Base-by-base conservation (phyloP, 2,797 vertebrate genomes). In the Philypnodon macrostomus region DNA sequence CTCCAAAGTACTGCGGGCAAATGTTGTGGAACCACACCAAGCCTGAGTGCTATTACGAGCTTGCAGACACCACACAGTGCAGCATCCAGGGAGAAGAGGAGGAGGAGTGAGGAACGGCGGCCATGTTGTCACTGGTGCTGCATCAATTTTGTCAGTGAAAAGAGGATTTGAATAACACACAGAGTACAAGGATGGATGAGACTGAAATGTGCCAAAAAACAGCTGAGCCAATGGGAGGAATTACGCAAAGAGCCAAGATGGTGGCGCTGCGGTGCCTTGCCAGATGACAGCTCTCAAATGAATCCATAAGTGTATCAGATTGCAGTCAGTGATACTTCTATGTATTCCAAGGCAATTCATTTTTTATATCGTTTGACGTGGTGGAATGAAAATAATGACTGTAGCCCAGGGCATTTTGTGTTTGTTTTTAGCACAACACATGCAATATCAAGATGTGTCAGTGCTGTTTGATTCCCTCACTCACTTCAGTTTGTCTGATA, bases 21-120 rank as follows among this genome's bases (percentile, higher is more conserved):
- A 68, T 73, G 42, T 66, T 66, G 73, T 79, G 52, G 52, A 74
- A 74, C 60, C 36, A 35, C 56, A 53, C 41, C 47, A 51, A 47
- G 48, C 51, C 42, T 29, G 17, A 21, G 18, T 34, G 47, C 66
- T 66, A 59, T 65, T 66, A 49, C 46, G 38, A 50, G 12, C 12
- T 60, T 3, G 35, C 47, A 42, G 38, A 67, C 70, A 41, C 54
- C 48, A 58, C 30, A 27, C 45, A 10, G 54, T 52, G 54, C 23
- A 30, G 23, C 31, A 38, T 65, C 45, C 35, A 54, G 42, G 57
- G 46, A 62, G 69, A 44, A 58, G 24, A 63, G 33, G 69, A 31
- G 23, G 41, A 13, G 35, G 17, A 18, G 16, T 10, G 18, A 4
- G 23, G n/a, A 41, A 29, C 19, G 13, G 45, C 13, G 31, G 58